Base-by-base conservation (phyloP, 2,797 vertebrate genomes). In the Channa striata region DNA sequence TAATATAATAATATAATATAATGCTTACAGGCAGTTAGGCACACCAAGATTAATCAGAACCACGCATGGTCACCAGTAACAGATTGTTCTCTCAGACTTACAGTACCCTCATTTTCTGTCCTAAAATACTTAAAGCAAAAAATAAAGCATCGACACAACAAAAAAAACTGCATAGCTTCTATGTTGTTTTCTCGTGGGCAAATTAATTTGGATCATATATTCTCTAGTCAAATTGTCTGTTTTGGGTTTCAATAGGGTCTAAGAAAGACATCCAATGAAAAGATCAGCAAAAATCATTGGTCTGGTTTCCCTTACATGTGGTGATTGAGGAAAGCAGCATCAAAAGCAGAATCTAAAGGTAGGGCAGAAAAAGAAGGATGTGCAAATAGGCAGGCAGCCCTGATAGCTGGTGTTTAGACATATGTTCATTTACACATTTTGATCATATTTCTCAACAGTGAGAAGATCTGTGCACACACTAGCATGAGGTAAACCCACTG, bases 181-280 rank as follows among this genome's bases (percentile, higher is more conserved):
- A 8, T 21, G 16, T 53, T 61, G 23, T 40, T 39, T 25, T 13
- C 2, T 11, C 13, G 37, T 12, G 37, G 10, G 10, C 11, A 12
- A 42, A 42, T n/a, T 17, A n/a, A 56, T 78, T n/a, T 60, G 53
- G 65, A 79, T 53, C 52, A 59, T 12, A 62, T 49, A 9, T 47
- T 78, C 72, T 53, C 65, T 50, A 73, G 52, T 48, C 64, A 80
- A 71, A 47, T 63, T 68, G 62, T 61, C 65, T 56, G 60, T 52
- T 74, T 75, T 63, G 25, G 12, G 43, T 68, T 72, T 76, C 53
- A 68, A 25, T 19, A 25, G 46, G 62, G 68, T 75, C 70, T 64
- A 34, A 49, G 39, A 46, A 56, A 36, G 43, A 48, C 25, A 48
- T 62, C 73, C 36, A 43, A 4, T 11, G 46, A 34, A 60, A 69